Percentiles rank a stretch among this genome's conserved stretches.
These are phyloP conservation scores for Syncerus caffer DNA, from an alignment of 2,797 vertebrate species.

Conservation along the genomic window DNA sequence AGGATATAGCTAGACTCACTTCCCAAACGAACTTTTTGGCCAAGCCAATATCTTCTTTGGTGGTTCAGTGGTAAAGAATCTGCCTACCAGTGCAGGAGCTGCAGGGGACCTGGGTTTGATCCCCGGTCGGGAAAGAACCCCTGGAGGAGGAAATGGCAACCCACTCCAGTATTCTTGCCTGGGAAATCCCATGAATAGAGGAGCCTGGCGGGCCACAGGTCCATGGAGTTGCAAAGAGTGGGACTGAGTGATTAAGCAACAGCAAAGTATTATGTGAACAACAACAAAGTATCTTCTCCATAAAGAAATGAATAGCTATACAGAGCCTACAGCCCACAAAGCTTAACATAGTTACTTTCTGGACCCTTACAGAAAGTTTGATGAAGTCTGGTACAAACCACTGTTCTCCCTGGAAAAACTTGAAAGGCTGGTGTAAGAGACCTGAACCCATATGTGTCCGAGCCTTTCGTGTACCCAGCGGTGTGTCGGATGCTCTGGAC, in stretches of 20 bases:
- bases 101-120: not conserved
- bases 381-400: not conserved
- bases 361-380: not conserved
- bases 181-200: not conserved
- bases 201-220: not conserved
- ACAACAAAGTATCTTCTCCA: not conserved
- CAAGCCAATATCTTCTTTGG: not conserved
- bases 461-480: not conserved
- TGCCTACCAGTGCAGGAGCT: not conserved
- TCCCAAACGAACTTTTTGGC: not conserved
- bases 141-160: not conserved
- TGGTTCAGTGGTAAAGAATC: not conserved
- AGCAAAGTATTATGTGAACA: not conserved
- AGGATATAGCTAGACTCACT: not conserved
- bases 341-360: not conserved
- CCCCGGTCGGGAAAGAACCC: not conserved
- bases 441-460: not conserved
- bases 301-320: not conserved
- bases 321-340: not conserved
- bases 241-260: not conserved
- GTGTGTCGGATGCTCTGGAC: too few species aligned
- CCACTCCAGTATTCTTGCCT: not conserved
- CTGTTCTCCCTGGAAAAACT: not conserved
- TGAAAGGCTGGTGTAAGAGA: not conserved
- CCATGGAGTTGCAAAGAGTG: not conserved